Base-by-base conservation (phyloP, 2,113 vertebrate genomes). In the Entomyzon cyanotis region DNA sequence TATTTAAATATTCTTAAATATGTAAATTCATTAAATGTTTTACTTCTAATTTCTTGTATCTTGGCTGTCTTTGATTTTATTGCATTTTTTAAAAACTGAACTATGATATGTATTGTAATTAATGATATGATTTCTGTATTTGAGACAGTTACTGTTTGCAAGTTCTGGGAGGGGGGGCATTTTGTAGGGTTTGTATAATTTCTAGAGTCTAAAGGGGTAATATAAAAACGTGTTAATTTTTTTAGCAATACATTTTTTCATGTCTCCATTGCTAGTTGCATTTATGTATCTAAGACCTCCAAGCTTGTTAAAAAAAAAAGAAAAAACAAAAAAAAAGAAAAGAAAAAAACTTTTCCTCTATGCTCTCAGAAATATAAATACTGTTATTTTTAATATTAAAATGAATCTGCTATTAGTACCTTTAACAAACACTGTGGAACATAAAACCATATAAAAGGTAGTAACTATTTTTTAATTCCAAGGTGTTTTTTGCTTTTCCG, bases 391-490 rank as follows among this genome's bases (percentile, higher is more conserved):
- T 98, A 98, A 98, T 98, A 98, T 98, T 98, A 97, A 98, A 97
- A 97, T 96, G 97, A 98, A 98, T 97, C 96, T 97, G 95, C 93
- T 98, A 98, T 98, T 97, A 98, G 96, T 97, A 97, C 97, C 97
- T 98, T 98, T 98, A 98, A 98, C 98, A 97, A 97, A 98, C 98
- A 98, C 98, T 98, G 98, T 98, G 98, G 98, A 98, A 98, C 98
- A 96, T 97, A 98, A 97, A 98, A 98, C 97, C 96, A 11, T 98
- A 96, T 97, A 95, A 97, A 98, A 98, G 98, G 98, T 99, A 98
- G 98, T 99, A 98, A 98, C 98, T 98, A 98, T 98, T 98, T 99
- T 99, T 99, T 99, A 99, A 99, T 99, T 99, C 97, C 97, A 98
- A 98, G 98, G 98, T 97, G 95, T 86, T 85, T 81, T 96, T 97